Evolutionary conservation across 2,113 vertebrate genomes (phyloP).

Genomic region (Felis chaus): DNA sequence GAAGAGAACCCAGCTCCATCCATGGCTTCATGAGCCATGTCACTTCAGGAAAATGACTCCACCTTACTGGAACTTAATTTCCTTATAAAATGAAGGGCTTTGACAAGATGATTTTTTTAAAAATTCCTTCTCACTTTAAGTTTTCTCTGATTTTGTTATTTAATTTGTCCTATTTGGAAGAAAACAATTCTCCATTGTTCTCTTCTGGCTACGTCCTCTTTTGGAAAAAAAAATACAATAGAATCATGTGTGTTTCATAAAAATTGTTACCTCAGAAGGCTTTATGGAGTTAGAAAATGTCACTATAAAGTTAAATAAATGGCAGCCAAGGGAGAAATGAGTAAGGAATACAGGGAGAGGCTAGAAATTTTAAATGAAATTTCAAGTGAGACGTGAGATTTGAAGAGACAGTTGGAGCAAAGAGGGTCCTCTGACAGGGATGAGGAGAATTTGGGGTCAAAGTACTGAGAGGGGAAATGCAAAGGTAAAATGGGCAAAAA

Average conservation of each 20-base stretch:
- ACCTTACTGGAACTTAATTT: not conserved
- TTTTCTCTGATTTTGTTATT: conserved; percentile 62
- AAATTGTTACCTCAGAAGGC: conserved; percentile 72
- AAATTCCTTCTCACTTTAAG: conserved; percentile 50
- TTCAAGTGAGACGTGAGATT: conserved; percentile 76
- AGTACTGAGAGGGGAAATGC: not conserved
- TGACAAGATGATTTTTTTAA: conserved; percentile 48
- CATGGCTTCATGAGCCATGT: not conserved
- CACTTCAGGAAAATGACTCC: not conserved
- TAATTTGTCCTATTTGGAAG: conserved; percentile 67
- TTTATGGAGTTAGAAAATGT: conserved; percentile 78
- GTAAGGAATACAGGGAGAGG: conserved; percentile 53
- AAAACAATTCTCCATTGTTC: conserved; percentile 77
- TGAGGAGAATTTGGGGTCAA: conserved; percentile 40
- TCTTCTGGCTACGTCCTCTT: conserved; percentile 64
- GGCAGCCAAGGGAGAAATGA: conserved; percentile 67
- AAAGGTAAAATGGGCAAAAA: conserved; percentile 8
- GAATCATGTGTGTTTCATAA: conserved; percentile 79
- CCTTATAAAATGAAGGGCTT: conserved; percentile 10
- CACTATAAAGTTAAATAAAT: conserved; percentile 80
- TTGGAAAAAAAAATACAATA: conserved; percentile 63
- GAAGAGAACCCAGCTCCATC: not conserved
- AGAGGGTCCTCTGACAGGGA: conserved; percentile 43
- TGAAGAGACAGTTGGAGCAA: conserved; percentile 68
- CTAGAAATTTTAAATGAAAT: conserved; percentile 73